Evolutionary conservation across 2,797 vertebrate species (phyloP).

Genomic region (Sibirionetta formosa): DNA sequence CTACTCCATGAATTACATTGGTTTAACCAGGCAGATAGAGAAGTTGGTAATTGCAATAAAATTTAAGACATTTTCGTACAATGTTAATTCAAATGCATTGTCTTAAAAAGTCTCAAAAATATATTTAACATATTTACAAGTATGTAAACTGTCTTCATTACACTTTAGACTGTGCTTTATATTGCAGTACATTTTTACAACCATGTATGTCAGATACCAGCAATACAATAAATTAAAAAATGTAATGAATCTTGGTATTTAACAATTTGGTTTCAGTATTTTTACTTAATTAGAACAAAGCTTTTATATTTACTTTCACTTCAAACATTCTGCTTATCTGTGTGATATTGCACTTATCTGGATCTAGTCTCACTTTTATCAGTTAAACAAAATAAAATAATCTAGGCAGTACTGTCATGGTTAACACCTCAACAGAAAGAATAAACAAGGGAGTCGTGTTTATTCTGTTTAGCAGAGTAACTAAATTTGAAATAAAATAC

Average conservation of each 20-base stretch:
- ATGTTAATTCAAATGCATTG: not conserved
- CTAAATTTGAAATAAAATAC: not conserved
- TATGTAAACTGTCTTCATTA: not conserved
- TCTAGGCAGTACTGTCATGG: not conserved
- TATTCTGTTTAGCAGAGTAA: not conserved
- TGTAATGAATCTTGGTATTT: slow-evolving; percentile 32
- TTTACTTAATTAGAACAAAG: slow-evolving; percentile 46
- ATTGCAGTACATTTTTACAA: not conserved
- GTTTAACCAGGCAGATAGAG: not conserved
- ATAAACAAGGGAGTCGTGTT: not conserved
- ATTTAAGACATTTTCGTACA: not conserved
- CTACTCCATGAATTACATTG: not conserved
- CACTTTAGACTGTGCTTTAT: not conserved
- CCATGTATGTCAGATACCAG: not conserved
- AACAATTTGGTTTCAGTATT: slow-evolving; percentile 20
- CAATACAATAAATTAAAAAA: slow-evolving; percentile 39
- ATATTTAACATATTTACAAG: not conserved
- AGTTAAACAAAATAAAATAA: slow-evolving; percentile 19
- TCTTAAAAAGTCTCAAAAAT: not conserved
- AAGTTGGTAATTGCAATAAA: not conserved
- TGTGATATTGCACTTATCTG: slow-evolving; percentile 39
- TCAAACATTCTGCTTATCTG: slow-evolving; percentile 34
- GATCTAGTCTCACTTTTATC: slow-evolving; percentile 47
- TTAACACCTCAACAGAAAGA: slow-evolving; percentile 13
- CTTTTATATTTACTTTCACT: slow-evolving; percentile 47